Percentiles rank a stretch among this genome's conserved stretches.
Evolutionary conservation across 2,888 invertebrate genomes (phyloP).

Genomic region (Alloscopus bannaensis): DNA sequence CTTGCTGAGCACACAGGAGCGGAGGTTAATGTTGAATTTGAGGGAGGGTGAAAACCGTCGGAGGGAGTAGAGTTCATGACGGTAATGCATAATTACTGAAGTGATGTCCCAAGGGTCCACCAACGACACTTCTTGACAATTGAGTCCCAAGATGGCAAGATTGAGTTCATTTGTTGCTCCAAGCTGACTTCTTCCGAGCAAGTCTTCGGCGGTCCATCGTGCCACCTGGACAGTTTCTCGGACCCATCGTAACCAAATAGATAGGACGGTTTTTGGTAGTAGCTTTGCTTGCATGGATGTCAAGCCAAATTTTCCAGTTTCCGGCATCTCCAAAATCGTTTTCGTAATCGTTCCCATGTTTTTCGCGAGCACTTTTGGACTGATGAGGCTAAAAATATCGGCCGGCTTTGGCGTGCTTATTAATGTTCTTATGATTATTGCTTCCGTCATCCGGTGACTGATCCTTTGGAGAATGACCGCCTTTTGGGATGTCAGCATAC

Average conservation of each 20-base stretch:
- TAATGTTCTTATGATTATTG: slow-evolving; percentile 65
- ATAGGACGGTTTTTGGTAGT: slow-evolving; percentile 63
- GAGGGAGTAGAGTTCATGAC: slow-evolving; percentile 66
- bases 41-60: slow-evolving; percentile 52
- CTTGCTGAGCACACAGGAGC: slow-evolving; percentile 67
- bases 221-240: slow-evolving; percentile 55
- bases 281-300: slow-evolving; percentile 68
- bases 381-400: slow-evolving; percentile 64
- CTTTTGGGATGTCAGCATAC: slow-evolving; percentile 69
- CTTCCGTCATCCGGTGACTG: slow-evolving; percentile 57
- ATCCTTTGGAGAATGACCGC: slow-evolving; percentile 68
- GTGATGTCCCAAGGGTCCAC: slow-evolving; percentile 67
- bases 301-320: slow-evolving; percentile 66
- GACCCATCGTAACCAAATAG: slow-evolving; percentile 68
- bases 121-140: slow-evolving; percentile 66
- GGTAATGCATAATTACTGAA: slow-evolving; percentile 61
- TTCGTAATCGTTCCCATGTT: slow-evolving; percentile 69
- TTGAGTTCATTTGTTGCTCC: slow-evolving; percentile 67
- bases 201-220: slow-evolving; percentile 67
- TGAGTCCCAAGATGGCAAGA: slow-evolving; percentile 69
- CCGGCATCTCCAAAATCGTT: slow-evolving; percentile 70
- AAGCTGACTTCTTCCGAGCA: slow-evolving; percentile 67
- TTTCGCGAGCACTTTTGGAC: slow-evolving; percentile 61
- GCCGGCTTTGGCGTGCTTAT: slow-evolving; percentile 60
- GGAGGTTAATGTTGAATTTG: slow-evolving; percentile 64